Evolutionary conservation across 1,140 invertebrate genomes (phyloP).

Genomic region (Plodia interpunctella): DNA sequence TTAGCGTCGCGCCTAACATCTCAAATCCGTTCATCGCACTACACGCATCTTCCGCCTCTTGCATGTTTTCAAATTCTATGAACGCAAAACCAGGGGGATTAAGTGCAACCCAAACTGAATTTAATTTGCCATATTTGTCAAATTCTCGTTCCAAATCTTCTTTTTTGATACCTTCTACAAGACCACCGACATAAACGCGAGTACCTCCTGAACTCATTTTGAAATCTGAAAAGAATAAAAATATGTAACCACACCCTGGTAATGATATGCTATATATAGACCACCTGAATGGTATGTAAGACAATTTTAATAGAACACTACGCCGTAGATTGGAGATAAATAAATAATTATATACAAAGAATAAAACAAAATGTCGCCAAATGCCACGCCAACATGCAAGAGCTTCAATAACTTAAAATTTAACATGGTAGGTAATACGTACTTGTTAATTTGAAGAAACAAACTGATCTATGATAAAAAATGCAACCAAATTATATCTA

Average conservation of each 20-base stretch:
- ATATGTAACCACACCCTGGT: constrained; percentile 13
- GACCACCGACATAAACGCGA: constrained; percentile 90
- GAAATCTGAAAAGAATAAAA: constrained; percentile 43
- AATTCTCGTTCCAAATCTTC: constrained; percentile 92
- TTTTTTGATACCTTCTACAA: constrained; percentile 89
- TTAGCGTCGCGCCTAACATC: constrained; percentile 86
- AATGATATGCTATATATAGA: neutral
- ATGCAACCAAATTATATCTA: constrained; percentile 13
- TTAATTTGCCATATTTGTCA: constrained; percentile 93
- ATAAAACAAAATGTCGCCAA: constrained; percentile 73
- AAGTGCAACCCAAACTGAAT: constrained; percentile 91
- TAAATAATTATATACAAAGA: constrained; percentile 62
- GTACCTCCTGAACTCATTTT: constrained; percentile 79
- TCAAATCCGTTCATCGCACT: constrained; percentile 93
- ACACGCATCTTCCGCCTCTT: constrained; percentile 96
- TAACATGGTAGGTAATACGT: neutral
- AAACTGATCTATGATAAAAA: neutral
- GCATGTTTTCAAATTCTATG: constrained; percentile 97
- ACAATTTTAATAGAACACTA: neutral
- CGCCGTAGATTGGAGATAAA: neutral
- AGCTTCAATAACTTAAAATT: neutral
- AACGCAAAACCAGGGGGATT: constrained; percentile 96
- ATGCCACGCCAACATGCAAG: constrained; percentile 50
- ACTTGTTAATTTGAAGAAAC: neutral
- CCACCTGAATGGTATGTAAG: neutral